phyloP scores from a whole-genome alignment of 1,140 invertebrate genomes.

The Polypedilum vanderplanki region DNA sequence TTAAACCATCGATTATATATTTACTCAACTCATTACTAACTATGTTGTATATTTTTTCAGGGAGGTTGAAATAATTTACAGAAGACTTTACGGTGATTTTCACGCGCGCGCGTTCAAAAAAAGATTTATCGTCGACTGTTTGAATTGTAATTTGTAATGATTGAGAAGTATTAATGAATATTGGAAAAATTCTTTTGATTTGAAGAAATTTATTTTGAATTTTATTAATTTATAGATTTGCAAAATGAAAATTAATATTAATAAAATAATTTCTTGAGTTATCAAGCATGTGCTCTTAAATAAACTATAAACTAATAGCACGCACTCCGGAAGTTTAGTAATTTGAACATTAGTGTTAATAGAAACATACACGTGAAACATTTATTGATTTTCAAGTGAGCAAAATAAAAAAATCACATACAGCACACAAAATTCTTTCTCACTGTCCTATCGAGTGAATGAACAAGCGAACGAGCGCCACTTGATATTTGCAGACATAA shows the following conservation, averaged over 20 bases:
- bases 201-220: no score
- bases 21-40: conserved; percentile 26
- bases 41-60: conserved; percentile 1
- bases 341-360: conserved; percentile 9
- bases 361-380: background rate
- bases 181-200: no score
- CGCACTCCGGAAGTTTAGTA: background rate
- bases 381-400: background rate
- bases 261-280: no score
- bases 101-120: background rate
- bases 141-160: conserved; percentile 21
- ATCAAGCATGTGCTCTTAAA: no score
- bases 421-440: no score
- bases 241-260: no score
- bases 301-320: no score
- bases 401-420: no score
- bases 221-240: no score
- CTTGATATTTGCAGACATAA: conserved; percentile 12
- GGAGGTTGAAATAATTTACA: conserved; percentile 19
- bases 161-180: background rate
- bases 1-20: conserved; percentile 22
- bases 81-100: conserved; percentile 27
- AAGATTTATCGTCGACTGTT: conserved; percentile 1
- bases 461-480: background rate
- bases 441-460: no score